Evolutionary conservation across 2,888 invertebrate species (phyloP), one percentile per base, ranked within the genome.

Genomic region (Nomada goodeniana): DNA sequence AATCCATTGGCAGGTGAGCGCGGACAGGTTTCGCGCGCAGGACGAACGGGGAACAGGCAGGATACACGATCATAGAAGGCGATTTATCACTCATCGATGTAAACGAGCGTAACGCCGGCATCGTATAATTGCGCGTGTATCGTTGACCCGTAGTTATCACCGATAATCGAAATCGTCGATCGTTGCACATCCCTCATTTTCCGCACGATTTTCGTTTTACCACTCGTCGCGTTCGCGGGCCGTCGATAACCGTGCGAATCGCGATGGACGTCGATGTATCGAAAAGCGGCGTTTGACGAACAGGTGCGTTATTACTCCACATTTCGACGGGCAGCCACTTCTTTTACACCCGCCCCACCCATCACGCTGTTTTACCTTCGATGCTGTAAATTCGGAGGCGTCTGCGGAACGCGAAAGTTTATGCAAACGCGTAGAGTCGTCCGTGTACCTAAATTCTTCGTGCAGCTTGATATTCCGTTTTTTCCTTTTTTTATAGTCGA

Each of bases 201-300:
- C 86, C 87, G 80, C 84, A 80, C 84, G 87, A 88, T 84, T 87
- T 87, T 87, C 86, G 88, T 86, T 86, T 88, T 76, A 84, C 82
- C 81, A 76, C 83, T 84, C 86, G 83, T 55, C 74, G 82, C 82
- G 85, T 88, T 88, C 83, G 84, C 86, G 82, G 75, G 74, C 71
- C 70, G 86, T 84, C 86, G 78, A 82, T 85, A 86, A 82, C 81
- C 68, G 61, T 73, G 70, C 70, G 80, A 26, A 76, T 80, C 80
- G 80, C 75, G 83, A 86, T 84, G 36, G 67, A 20, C 26, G 53
- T n/a, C 47, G 20, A 47, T 10, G 59, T 42, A 82, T 86, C 76
- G 82, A 78, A 70, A 77, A 80, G 64, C 76, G 61, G 67, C 67
- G 52, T 29, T 67, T 50, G 55, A 67, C 71, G 23, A 52, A 53